phyloP scores from a whole-genome alignment of 1,140 invertebrate genomes.

The Tachypleus tridentatus region DNA sequence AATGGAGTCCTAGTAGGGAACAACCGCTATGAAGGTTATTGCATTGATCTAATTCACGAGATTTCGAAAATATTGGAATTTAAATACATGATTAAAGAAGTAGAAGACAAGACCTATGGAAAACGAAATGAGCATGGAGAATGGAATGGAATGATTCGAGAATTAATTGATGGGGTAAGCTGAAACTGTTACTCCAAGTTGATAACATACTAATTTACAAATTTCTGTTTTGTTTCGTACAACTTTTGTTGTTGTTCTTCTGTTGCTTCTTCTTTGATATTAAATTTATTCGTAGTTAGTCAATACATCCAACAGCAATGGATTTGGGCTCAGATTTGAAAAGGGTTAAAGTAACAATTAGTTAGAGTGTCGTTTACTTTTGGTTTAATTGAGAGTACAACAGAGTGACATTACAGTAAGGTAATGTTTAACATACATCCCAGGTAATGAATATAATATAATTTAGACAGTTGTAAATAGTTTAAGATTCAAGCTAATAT shows the following conservation, averaged over 20 bases:
- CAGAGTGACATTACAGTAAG: too few relatives aligned
- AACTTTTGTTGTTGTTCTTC: neutral
- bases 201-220: conserved; percentile 7
- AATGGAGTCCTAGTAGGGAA: conserved; percentile 57
- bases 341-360: too few relatives aligned
- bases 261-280: neutral
- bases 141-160: conserved; percentile 37
- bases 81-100: conserved; percentile 49
- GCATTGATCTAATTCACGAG: conserved; percentile 33
- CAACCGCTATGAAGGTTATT: conserved; percentile 76
- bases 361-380: too few relatives aligned
- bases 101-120: conserved; percentile 37
- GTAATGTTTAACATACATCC: too few relatives aligned
- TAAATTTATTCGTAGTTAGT: too few relatives aligned
- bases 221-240: neutral
- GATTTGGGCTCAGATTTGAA: too few relatives aligned
- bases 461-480: too few relatives aligned
- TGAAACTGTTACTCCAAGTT: conserved; percentile 10
- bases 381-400: too few relatives aligned
- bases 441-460: too few relatives aligned
- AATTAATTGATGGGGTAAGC: conserved; percentile 21
- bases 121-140: conserved; percentile 26
- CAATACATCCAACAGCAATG: too few relatives aligned
- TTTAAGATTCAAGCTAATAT: too few relatives aligned
- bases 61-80: conserved; percentile 67